These are phyloP conservation scores for Hirtodrosophila confusa DNA, from an alignment of 2,888 invertebrate species.

Conservation along the genomic window DNA sequence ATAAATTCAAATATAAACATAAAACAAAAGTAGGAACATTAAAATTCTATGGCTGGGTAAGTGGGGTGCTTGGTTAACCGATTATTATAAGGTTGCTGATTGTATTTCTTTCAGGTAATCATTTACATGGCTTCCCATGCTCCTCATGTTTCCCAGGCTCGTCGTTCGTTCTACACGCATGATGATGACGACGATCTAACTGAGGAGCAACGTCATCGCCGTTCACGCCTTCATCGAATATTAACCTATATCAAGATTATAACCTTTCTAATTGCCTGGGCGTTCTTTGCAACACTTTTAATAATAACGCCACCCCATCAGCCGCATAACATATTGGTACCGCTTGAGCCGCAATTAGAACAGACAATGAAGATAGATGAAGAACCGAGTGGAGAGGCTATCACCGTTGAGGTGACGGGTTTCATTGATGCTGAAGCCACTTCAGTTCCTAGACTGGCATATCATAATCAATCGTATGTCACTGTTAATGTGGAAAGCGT, in stretches of 20 bases:
- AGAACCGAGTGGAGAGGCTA: background rate
- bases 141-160: conserved; percentile 17
- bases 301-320: conserved; percentile 7
- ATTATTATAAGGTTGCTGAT: background rate
- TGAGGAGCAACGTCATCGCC: conserved; percentile 14
- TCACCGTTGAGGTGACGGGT: conserved; percentile 18
- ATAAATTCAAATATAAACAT: background rate
- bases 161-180: conserved; percentile 21
- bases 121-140: conserved; percentile 13
- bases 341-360: conserved; percentile 4
- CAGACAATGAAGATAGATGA: background rate
- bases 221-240: background rate
- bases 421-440: conserved; percentile 23
- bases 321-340: background rate
- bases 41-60: conserved; percentile 17
- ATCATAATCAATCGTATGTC: background rate
- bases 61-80: background rate
- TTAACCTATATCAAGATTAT: conserved; percentile 11
- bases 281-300: conserved; percentile 23
- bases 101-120: background rate
- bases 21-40: background rate
- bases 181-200: conserved; percentile 14
- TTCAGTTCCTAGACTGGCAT: conserved; percentile 1
- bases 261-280: conserved; percentile 20
- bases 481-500: background rate